Percentiles rank a stretch among this genome's conserved stretches.
phyloP scores from a whole-genome alignment of 2,888 invertebrate species.

The Acronicta alni region DNA sequence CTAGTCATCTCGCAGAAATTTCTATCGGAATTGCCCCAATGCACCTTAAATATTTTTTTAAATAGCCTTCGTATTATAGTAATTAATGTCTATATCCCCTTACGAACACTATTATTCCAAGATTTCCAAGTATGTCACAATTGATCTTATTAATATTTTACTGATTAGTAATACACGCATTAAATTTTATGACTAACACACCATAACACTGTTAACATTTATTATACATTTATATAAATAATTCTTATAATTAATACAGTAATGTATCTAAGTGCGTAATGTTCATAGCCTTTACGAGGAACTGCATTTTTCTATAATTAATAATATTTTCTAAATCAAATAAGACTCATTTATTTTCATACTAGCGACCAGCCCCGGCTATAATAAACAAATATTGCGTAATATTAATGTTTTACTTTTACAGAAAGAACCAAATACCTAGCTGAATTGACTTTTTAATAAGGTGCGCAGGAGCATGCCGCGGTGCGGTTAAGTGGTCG shows the following conservation, averaged over 20 bases:
- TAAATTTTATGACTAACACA: constrained; percentile 18
- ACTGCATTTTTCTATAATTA: not conserved
- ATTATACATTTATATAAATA: no score
- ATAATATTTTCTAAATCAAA: no score
- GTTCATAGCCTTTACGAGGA: constrained; percentile 15
- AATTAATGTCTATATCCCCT: no score
- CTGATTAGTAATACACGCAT: constrained; percentile 32
- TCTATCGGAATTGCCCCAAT: no score
- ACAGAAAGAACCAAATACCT: constrained; percentile 31
- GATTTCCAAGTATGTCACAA: constrained; percentile 33
- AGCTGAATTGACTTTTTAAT: constrained; percentile 40
- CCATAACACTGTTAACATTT: constrained; percentile 5
- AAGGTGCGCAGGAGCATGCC: constrained; percentile 44
- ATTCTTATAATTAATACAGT: constrained; percentile 28
- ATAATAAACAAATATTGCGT: constrained; percentile 16
- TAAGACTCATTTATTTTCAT: no score
- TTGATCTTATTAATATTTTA: constrained; percentile 32
- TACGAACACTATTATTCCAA: constrained; percentile 5
- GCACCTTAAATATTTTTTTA: no score
- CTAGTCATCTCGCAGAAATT: no score
- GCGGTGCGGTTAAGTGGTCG: constrained; percentile 62
- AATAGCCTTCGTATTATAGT: no score
- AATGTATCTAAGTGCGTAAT: constrained; percentile 18
- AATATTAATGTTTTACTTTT: constrained; percentile 35
- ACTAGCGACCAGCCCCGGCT: no score